A percentile compares a stretch with the other conserved stretches of the same genome.
phyloP scores from a whole-genome alignment of 2,888 invertebrate genomes.

The Calliscelio sp. region DNA sequence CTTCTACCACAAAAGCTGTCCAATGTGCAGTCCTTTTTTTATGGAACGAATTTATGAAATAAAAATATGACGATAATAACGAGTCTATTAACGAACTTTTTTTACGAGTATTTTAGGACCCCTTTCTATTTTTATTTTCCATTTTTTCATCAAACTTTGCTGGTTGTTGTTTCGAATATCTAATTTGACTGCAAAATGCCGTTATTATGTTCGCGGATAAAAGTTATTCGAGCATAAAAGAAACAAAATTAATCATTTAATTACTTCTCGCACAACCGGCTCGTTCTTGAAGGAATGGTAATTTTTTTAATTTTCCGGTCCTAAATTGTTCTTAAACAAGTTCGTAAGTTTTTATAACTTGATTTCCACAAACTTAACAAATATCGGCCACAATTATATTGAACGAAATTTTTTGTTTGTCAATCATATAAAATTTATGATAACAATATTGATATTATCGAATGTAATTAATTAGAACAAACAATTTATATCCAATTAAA shows the following conservation, averaged over 20 bases:
- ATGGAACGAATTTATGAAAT: not conserved
- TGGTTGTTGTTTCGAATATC: not conserved
- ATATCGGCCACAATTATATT: no score
- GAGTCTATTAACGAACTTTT: not conserved
- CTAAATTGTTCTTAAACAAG: not conserved
- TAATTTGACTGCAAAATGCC: conserved; percentile 1
- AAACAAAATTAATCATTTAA: conserved; percentile 41
- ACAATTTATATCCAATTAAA: no score
- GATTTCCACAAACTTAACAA: no score
- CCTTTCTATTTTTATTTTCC: not conserved
- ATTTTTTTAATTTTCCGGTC: conserved; percentile 1
- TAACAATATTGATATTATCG: no score
- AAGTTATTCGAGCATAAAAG: conserved; percentile 39
- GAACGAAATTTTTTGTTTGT: no score
- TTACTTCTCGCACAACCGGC: conserved; percentile 20
- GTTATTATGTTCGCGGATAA: conserved; percentile 15
- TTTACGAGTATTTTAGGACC: not conserved
- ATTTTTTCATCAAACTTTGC: not conserved
- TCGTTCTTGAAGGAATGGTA: not conserved
- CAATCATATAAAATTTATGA: no score
- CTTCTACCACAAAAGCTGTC: not conserved
- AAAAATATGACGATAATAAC: not conserved
- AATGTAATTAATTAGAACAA: no score
- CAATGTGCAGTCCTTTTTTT: not conserved
- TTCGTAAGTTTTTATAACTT: not conserved